phyloP scores from a whole-genome alignment of 1,140 invertebrate species.

The Parapsyche elsis region DNA sequence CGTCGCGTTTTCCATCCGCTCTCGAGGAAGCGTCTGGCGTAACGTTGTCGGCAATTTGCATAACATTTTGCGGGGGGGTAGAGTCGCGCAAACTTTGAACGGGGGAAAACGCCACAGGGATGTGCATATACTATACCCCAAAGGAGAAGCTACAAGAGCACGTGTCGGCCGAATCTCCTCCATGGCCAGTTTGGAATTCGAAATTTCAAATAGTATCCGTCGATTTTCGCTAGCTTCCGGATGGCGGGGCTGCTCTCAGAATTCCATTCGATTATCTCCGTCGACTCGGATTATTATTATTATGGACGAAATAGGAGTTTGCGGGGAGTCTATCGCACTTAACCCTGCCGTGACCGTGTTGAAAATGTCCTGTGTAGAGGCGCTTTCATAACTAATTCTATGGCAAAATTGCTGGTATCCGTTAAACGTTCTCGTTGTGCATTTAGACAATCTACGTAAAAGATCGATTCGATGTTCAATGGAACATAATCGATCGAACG shows the following conservation, averaged over 20 bases:
- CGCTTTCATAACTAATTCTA: no score
- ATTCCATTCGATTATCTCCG: no score
- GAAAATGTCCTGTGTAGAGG: no score
- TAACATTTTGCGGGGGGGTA: conserved; percentile 26
- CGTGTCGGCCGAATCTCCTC: not conserved
- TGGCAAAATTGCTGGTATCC: no score
- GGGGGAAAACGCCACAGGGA: not conserved
- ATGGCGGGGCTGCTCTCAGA: not conserved
- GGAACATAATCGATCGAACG: no score
- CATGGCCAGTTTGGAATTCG: not conserved
- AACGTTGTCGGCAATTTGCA: conserved; percentile 37
- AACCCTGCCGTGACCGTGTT: no score
- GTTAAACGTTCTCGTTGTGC: no score
- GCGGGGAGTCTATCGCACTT: no score
- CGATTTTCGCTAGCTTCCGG: not conserved
- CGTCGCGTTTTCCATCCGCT: conserved; percentile 14
- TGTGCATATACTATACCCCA: not conserved
- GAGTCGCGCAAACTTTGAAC: conserved; percentile 8
- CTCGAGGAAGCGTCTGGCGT: conserved; percentile 28
- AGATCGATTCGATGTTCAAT: no score
- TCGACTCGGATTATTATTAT: no score
- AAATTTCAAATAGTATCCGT: conserved; percentile 2
- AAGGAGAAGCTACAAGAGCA: not conserved
- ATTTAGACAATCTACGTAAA: no score
- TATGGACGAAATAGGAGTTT: no score